phyloP scores from a whole-genome alignment of 2,113 vertebrate genomes.

The Pseudorasbora parva region DNA sequence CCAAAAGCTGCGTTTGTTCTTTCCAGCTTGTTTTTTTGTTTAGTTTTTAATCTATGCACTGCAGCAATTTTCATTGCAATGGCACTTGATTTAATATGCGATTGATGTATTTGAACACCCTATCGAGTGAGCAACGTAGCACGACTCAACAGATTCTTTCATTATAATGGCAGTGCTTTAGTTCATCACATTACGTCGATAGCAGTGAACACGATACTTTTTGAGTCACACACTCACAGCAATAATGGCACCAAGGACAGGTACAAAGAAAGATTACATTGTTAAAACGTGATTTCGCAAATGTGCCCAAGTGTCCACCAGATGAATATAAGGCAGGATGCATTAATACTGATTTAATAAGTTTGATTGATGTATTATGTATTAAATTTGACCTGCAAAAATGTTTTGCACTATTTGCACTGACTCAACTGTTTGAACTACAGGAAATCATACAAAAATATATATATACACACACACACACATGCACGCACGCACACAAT shows the following conservation, averaged over 20 bases:
- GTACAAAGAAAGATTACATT: no score
- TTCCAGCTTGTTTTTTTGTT: background rate
- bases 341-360: background rate
- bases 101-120: conserved; percentile 12
- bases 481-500: no score
- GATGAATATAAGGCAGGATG: background rate
- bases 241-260: no score
- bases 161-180: background rate
- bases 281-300: background rate
- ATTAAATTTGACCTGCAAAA: background rate
- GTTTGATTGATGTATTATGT: background rate
- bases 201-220: background rate
- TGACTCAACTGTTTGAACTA: background rate
- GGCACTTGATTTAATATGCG: background rate
- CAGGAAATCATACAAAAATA: no score
- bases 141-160: conserved; percentile 18
- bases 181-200: background rate
- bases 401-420: background rate
- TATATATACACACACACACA: no score
- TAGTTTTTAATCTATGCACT: conserved; percentile 6
- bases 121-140: background rate
- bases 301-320: background rate
- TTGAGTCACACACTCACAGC: no score
- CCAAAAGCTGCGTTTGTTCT: background rate
- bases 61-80: background rate